A percentile compares a stretch with the other conserved stretches of the same genome.
Conservation (phyloP, 2,888 invertebrate genomes). For the Dynastes maya region DNA sequence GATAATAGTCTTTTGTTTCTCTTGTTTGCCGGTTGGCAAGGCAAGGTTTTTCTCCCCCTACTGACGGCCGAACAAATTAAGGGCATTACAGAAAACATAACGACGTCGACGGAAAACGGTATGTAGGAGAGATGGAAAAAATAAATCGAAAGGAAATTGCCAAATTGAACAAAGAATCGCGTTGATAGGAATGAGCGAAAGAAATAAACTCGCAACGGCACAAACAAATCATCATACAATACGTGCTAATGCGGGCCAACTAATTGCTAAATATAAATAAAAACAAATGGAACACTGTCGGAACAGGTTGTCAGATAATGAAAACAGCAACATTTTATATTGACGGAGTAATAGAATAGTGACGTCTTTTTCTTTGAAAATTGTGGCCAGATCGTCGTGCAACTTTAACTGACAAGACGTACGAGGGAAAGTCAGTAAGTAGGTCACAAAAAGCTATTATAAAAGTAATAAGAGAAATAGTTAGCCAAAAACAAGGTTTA, state of each 20-base stretch:
- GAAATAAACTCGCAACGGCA: slow-evolving; percentile 4
- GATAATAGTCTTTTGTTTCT: slow-evolving; percentile 47
- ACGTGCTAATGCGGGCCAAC: slow-evolving; percentile 24
- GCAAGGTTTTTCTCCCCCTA: slow-evolving; percentile 25
- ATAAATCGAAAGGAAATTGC: slow-evolving; percentile 44
- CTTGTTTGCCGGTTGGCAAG: slow-evolving; percentile 33
- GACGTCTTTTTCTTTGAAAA: too few relatives aligned
- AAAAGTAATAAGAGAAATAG: too few relatives aligned
- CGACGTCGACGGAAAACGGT: slow-evolving; percentile 36
- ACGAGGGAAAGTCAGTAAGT: too few relatives aligned
- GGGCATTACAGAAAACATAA: slow-evolving; percentile 48
- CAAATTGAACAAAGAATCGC: slow-evolving; percentile 27
- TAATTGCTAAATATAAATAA: slow-evolving; percentile 38
- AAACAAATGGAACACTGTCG: slow-evolving; percentile 4
- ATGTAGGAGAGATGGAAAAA: slow-evolving; percentile 35
- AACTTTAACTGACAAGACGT: too few relatives aligned
- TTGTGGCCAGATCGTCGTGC: too few relatives aligned
- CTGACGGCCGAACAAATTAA: slow-evolving; percentile 48
- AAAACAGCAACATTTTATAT: too few relatives aligned
- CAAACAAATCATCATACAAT: slow-evolving; percentile 32
- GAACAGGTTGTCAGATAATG: background rate
- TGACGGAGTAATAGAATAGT: too few relatives aligned
- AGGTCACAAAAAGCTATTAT: too few relatives aligned
- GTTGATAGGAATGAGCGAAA: slow-evolving; percentile 8
- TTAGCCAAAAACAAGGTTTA: too few relatives aligned